Evolutionary conservation across 2,888 invertebrate species (phyloP).

Genomic region (Patella ulyssiponensis): DNA sequence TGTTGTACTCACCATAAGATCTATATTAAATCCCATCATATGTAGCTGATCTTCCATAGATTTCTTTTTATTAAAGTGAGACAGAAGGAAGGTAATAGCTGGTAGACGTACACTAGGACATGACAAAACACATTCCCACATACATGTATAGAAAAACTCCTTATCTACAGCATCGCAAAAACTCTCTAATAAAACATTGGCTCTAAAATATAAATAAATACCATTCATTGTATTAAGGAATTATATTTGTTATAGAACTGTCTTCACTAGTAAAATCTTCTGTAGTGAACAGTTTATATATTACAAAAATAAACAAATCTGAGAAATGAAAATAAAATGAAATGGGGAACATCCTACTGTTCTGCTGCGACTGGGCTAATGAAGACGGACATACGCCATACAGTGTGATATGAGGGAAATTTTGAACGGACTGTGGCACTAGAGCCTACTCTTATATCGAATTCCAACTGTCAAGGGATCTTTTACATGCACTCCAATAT

Average conservation of each 20-base stretch:
- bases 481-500: too few relatives aligned
- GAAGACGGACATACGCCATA: too few relatives aligned
- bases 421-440: too few relatives aligned
- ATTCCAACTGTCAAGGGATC: too few relatives aligned
- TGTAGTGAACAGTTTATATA: not conserved
- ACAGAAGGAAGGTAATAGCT: conserved; percentile 84
- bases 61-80: conserved; percentile 84
- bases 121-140: conserved; percentile 89
- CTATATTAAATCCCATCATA: conserved; percentile 87
- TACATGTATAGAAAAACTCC: conserved; percentile 86
- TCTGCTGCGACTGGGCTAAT: too few relatives aligned
- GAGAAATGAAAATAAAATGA: too few relatives aligned
- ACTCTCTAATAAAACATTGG: conserved; percentile 76
- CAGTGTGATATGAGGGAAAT: too few relatives aligned
- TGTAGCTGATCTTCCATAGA: conserved; percentile 86
- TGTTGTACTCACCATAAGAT: conserved; percentile 80
- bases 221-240: not conserved
- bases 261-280: not conserved
- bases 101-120: conserved; percentile 86
- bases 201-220: conserved; percentile 42
- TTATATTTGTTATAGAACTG: not conserved
- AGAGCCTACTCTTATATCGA: too few relatives aligned
- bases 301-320: conserved; percentile 3
- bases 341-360: too few relatives aligned
- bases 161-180: conserved; percentile 85